phyloP scores from a whole-genome alignment of 2,797 vertebrate genomes.

The Echeneis naucrates region DNA sequence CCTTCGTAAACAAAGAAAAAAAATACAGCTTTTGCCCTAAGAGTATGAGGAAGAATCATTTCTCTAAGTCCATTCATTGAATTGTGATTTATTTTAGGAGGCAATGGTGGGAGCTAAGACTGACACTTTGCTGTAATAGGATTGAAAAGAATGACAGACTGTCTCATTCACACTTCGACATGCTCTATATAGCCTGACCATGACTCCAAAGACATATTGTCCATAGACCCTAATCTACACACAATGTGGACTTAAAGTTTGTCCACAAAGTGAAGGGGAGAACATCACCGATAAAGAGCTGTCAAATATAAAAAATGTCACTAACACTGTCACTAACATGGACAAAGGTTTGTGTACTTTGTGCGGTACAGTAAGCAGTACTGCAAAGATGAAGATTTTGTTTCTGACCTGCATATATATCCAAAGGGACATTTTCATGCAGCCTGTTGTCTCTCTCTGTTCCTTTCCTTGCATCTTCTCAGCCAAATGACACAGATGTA shows the following conservation, averaged over 20 bases:
- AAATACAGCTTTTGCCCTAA: background rate
- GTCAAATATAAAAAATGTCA: background rate
- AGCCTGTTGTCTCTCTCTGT: constrained; percentile 15
- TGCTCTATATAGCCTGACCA: constrained; percentile 66
- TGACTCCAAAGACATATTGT: constrained; percentile 62
- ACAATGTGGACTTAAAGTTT: constrained; percentile 26
- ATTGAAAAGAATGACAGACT: constrained; percentile 74
- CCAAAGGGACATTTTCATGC: no score
- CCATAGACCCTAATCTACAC: constrained; percentile 34
- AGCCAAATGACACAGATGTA: constrained; percentile 81
- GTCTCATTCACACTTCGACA: constrained; percentile 69
- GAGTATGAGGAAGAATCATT: constrained; percentile 16
- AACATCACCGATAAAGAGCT: constrained; percentile 4
- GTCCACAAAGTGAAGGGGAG: constrained; percentile 29
- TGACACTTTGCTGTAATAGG: constrained; percentile 67
- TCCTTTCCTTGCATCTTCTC: constrained; percentile 26
- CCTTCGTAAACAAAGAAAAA: constrained; percentile 10
- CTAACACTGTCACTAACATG: background rate
- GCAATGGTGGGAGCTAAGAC: constrained; percentile 51
- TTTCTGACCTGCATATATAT: background rate
- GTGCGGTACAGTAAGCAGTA: no score
- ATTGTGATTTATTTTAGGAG: constrained; percentile 51
- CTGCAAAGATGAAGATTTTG: background rate
- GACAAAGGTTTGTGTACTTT: background rate
- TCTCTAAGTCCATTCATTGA: constrained; percentile 32